Percentiles rank a stretch among this genome's conserved stretches.
Evolutionary conservation across 1,140 invertebrate genomes (phyloP).

Genomic region (Micrasema longulum): DNA sequence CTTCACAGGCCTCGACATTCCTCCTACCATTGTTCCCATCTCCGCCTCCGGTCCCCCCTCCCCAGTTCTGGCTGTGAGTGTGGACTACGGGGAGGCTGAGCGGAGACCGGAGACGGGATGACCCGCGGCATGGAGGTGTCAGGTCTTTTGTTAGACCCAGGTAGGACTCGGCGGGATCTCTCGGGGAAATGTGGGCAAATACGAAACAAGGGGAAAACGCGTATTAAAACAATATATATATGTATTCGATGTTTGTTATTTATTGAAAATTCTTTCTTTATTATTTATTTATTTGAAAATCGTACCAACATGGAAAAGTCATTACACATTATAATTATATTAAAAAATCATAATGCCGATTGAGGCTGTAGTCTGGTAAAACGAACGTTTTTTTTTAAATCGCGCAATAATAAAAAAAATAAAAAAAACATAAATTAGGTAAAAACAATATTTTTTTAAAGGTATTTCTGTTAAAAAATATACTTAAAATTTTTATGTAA

Average conservation of each 20-base stretch:
- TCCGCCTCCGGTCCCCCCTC: background rate
- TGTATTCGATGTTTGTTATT: background rate
- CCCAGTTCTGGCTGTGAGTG: background rate
- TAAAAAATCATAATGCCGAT: background rate
- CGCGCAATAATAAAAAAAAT: too few relatives aligned
- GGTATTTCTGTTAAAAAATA: too few relatives aligned
- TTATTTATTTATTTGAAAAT: background rate
- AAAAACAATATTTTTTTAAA: too few relatives aligned
- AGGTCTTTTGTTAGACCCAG: constrained; percentile 50
- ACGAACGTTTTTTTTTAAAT: too few relatives aligned
- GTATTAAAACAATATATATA: background rate
- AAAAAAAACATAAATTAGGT: too few relatives aligned
- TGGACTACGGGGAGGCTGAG: too few relatives aligned
- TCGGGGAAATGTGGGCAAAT: background rate
- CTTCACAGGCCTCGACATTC: constrained; percentile 36
- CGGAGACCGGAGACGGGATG: constrained; percentile 16
- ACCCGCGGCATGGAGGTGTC: constrained; percentile 42
- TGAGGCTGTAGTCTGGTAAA: too few relatives aligned
- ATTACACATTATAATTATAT: background rate
- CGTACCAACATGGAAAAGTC: background rate
- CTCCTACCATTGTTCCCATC: constrained; percentile 42
- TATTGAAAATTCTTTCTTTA: background rate
- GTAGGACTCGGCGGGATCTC: constrained; percentile 27
- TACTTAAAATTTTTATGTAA: too few relatives aligned
- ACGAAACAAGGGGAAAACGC: background rate